Percentiles rank a stretch among this genome's conserved stretches.
These are phyloP conservation scores for Peribatodes rhomboidaria DNA, from an alignment of 2,888 invertebrate genomes.

Conservation along the genomic window DNA sequence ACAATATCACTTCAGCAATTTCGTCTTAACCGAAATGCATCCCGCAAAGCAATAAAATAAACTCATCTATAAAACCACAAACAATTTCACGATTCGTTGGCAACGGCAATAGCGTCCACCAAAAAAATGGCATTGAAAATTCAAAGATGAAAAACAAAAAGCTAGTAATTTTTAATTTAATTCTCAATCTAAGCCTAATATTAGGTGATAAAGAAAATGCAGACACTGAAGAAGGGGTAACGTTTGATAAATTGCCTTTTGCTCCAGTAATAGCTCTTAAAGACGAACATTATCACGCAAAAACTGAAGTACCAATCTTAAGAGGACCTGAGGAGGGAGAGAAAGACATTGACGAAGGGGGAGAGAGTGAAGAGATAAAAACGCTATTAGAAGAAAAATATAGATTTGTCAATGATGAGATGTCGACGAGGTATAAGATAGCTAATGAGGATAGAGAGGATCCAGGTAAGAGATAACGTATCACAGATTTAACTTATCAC, in stretches of 20 bases:
- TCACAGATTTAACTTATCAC: no score
- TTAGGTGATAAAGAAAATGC: not conserved
- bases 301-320: slow-evolving; percentile 10
- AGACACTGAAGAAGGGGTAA: slow-evolving; percentile 3
- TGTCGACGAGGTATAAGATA: slow-evolving; percentile 69
- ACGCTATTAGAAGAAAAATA: slow-evolving; percentile 73
- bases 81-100: slow-evolving; percentile 38
- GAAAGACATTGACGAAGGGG: not conserved
- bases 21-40: not conserved
- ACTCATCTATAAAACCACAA: slow-evolving; percentile 21
- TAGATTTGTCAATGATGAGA: slow-evolving; percentile 73
- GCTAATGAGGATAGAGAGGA: slow-evolving; percentile 56
- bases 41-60: slow-evolving; percentile 24
- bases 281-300: slow-evolving; percentile 24
- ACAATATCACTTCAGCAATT: not conserved
- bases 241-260: slow-evolving; percentile 10
- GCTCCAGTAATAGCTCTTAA: slow-evolving; percentile 18
- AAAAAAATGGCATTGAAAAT: slow-evolving; percentile 30
- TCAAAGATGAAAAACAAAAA: slow-evolving; percentile 48
- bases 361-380: slow-evolving; percentile 58
- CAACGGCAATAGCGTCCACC: not conserved
- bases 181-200: slow-evolving; percentile 24
- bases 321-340: slow-evolving; percentile 10
- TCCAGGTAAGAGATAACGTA: slow-evolving; percentile 58
- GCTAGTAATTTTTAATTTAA: slow-evolving; percentile 20